A percentile compares a stretch with the other conserved stretches of the same genome.
phyloP scores from a whole-genome alignment of 2,113 vertebrate genomes.

The Pristiophorus japonicus region DNA sequence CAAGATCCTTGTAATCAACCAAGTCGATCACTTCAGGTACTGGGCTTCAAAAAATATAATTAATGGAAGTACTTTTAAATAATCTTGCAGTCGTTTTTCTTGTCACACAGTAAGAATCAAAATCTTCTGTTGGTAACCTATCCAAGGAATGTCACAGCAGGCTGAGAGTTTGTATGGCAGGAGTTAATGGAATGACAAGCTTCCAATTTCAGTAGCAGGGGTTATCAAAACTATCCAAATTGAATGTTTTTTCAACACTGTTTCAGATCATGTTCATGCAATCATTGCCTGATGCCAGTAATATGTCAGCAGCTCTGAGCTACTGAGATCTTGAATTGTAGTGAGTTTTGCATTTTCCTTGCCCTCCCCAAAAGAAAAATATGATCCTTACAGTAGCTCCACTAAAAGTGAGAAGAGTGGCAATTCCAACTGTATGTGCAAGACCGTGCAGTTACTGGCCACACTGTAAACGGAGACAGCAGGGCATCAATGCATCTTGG shows the following conservation, averaged over 20 bases:
- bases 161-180: background rate
- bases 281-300: background rate
- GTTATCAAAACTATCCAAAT: background rate
- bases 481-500: background rate
- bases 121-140: background rate
- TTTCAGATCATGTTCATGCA: background rate
- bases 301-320: background rate
- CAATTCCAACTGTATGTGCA: background rate
- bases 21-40: conserved; percentile 90
- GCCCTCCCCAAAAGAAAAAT: background rate
- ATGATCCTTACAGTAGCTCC: background rate
- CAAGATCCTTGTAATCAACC: conserved; percentile 85
- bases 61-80: background rate
- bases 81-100: background rate
- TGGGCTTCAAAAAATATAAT: background rate
- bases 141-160: background rate
- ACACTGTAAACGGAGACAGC: background rate
- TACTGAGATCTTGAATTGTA: background rate
- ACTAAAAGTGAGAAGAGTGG: background rate
- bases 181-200: background rate
- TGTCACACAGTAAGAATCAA: background rate
- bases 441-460: too few species aligned
- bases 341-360: background rate
- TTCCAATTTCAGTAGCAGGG: background rate
- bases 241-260: background rate